These are phyloP conservation scores for Tapirus indicus DNA, from an alignment of 2,797 vertebrate genomes.

Conservation along the genomic window DNA sequence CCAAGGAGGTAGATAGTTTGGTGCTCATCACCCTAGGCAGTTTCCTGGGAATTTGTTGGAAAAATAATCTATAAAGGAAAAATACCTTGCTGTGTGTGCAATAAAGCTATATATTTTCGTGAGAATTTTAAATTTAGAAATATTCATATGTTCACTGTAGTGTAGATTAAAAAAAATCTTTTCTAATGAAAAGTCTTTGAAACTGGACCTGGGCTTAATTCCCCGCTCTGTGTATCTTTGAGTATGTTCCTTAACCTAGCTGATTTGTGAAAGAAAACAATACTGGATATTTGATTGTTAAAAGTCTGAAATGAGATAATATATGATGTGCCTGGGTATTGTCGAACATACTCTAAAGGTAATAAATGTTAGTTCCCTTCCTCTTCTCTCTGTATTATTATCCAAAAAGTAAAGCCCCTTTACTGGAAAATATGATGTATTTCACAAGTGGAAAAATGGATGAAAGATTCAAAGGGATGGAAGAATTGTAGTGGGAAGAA, in stretches of 20 bases:
- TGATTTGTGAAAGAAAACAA: not conserved
- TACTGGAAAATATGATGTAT: slow-evolving; percentile 27
- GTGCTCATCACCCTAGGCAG: not conserved
- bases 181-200: not conserved
- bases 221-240: not conserved
- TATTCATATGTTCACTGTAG: not conserved
- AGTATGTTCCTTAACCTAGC: not conserved
- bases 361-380: not conserved
- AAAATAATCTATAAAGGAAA: not conserved
- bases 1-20: not conserved
- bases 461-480: not conserved
- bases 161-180: not conserved
- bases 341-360: not conserved
- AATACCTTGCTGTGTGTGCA: not conserved
- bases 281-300: not conserved
- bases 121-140: slow-evolving; percentile 4
- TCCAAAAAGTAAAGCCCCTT: slow-evolving; percentile 6
- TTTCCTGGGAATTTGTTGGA: not conserved
- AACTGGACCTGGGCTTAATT: not conserved
- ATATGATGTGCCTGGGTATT: not conserved
- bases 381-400: not conserved
- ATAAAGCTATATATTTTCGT: not conserved
- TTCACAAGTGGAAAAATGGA: slow-evolving; percentile 14
- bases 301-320: not conserved
- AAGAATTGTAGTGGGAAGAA: not conserved